A percentile compares a stretch with the other conserved stretches of the same genome.
These are phyloP conservation scores for Drosophila paranaensis DNA, from an alignment of 2,888 invertebrate species.

Conservation along the genomic window DNA sequence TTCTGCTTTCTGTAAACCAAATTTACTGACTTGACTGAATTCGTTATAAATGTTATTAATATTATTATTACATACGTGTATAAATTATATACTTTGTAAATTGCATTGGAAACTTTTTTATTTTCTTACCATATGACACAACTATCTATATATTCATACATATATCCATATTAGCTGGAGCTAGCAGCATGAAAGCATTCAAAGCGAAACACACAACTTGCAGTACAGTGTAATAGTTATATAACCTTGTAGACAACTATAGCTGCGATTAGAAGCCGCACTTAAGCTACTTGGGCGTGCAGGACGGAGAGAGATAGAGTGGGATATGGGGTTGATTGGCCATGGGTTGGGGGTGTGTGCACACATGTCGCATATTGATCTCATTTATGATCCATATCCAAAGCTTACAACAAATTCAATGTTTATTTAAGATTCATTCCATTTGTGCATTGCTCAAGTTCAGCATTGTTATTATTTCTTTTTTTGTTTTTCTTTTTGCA, in stretches of 20 bases:
- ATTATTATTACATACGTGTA: slow-evolving; percentile 69
- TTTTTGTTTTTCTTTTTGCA: slow-evolving; percentile 3
- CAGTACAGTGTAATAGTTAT: slow-evolving; percentile 31
- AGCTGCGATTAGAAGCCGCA: slow-evolving; percentile 23
- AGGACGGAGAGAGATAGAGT: not conserved
- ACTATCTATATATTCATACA: slow-evolving; percentile 15
- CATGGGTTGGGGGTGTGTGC: slow-evolving; percentile 17
- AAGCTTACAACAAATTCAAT: slow-evolving; percentile 54
- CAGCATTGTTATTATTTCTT: slow-evolving; percentile 4
- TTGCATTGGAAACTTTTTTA: slow-evolving; percentile 55
- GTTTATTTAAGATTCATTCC: slow-evolving; percentile 67
- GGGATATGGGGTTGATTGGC: not conserved
- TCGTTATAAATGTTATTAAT: slow-evolving; percentile 79
- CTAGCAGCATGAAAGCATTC: slow-evolving; percentile 11
- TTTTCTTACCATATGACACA: slow-evolving; percentile 33
- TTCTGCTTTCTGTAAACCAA: slow-evolving; percentile 78
- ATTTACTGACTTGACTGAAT: slow-evolving; percentile 80
- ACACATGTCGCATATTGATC: slow-evolving; percentile 67
- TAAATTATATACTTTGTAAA: slow-evolving; percentile 69
- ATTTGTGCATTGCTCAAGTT: slow-evolving; percentile 54
- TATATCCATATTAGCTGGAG: slow-evolving; percentile 6
- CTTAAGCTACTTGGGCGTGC: slow-evolving; percentile 49
- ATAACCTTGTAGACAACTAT: not conserved
- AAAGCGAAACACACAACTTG: slow-evolving; percentile 18
- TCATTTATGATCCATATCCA: slow-evolving; percentile 64